Base-by-base conservation (phyloP, 2,797 vertebrate species). In the Synanceia verrucosa region DNA sequence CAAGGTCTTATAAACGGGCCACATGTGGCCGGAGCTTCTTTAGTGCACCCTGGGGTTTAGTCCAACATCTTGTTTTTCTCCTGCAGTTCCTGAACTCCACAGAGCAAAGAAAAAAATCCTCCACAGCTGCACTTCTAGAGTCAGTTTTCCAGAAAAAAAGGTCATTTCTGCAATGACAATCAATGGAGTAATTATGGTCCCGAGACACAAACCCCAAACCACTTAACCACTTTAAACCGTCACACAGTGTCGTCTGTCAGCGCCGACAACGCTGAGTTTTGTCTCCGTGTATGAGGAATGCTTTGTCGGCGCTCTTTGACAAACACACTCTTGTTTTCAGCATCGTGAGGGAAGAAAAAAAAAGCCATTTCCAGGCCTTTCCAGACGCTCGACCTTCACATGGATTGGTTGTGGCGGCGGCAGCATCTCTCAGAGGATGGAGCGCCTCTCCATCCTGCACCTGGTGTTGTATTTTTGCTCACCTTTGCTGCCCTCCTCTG, bases 201-300 rank as follows among this genome's bases (percentile, higher is more conserved):
- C 39, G 6, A 79, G 82, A 70, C 74, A 47, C 57, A 50, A 13
- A 53, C 24, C 66, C 67, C 36, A 46, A 62, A 81, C 76, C 80
- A 75, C 76, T 81, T 76, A 77, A 75, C 71, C 82, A 73, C 73
- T 90, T 70, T 52, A 56, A 67, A 74, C 69, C 29, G 65, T 74
- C 82, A 63, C 50, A 23, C 68, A 39, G 51, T 39, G 83, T 71
- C 61, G 73, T 68, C 73, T 57, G 70, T 81, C 58, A 34, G 55
- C 10, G 8, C 63, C 50, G 73, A 88, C 84, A 90, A 84, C 65
- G 74, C n/a, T 58, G 12, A 7, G 33, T 73, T 82, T 86, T 60
- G 5, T 34, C 65, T 28, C 34, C 26, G 6, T 69, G 10, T 78
- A 67, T 55, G 67, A 74, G 80, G 76, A 78, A 80, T 68, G 66